Evolutionary conservation across 2,888 invertebrate genomes (phyloP).

Genomic region (Drepanosiphum platanoidis): DNA sequence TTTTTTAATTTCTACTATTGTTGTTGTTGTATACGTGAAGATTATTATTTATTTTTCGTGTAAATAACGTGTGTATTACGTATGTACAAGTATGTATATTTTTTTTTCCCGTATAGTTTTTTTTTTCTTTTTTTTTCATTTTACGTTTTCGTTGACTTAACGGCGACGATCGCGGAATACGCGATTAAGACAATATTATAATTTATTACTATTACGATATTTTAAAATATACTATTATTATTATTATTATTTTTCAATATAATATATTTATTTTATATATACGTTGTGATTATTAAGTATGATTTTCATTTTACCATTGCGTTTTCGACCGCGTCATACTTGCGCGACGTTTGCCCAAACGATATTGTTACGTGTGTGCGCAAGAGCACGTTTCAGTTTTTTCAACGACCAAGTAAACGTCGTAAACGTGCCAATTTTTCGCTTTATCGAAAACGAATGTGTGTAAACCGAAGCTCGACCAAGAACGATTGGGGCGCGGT

Average conservation of each 20-base stretch:
- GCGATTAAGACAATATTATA: not conserved
- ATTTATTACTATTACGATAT: slow-evolving; percentile 13
- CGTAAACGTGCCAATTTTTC: too few species aligned
- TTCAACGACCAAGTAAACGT: too few species aligned
- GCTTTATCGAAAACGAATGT: too few species aligned
- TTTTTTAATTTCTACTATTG: not conserved
- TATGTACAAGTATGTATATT: not conserved
- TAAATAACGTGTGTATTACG: not conserved
- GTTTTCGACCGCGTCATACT: too few species aligned
- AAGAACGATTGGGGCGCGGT: too few species aligned
- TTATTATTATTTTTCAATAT: not conserved
- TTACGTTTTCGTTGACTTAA: not conserved
- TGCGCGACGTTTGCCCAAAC: too few species aligned
- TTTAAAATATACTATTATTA: slow-evolving; percentile 5
- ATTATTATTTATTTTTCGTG: slow-evolving; percentile 10
- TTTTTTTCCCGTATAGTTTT: not conserved
- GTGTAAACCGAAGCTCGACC: too few species aligned
- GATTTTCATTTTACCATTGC: too few species aligned
- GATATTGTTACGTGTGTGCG: too few species aligned
- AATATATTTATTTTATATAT: not conserved
- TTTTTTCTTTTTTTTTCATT: too few species aligned
- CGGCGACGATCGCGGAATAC: not conserved
- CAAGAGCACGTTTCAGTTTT: too few species aligned
- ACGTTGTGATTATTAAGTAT: too few species aligned
- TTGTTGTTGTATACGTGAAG: not conserved